Evolutionary conservation across 2,888 invertebrate genomes (phyloP).

Genomic region (Acheta domesticus): DNA sequence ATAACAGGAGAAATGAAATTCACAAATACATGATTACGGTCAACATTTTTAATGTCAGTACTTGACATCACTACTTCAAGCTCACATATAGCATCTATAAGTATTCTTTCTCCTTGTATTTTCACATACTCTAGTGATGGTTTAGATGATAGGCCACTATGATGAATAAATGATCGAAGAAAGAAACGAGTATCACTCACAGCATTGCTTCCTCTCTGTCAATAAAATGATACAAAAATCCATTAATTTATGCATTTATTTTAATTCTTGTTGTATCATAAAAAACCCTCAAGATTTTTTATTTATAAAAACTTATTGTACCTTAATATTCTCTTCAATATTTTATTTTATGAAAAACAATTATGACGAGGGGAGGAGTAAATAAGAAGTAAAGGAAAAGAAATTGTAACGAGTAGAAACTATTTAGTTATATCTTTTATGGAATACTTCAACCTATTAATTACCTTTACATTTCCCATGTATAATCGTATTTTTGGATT

Average conservation of each 20-base stretch:
- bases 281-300: too few species aligned
- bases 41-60: background rate
- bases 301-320: too few species aligned
- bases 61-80: background rate
- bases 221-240: too few species aligned
- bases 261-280: too few species aligned
- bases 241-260: too few species aligned
- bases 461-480: background rate
- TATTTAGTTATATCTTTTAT: background rate
- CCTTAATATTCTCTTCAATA: background rate
- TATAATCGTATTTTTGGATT: background rate
- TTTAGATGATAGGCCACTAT: background rate
- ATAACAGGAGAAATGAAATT: background rate
- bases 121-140: background rate
- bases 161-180: background rate
- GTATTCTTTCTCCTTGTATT: background rate
- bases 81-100: conserved; percentile 1
- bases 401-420: background rate
- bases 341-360: background rate
- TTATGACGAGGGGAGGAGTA: too few species aligned
- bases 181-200: background rate
- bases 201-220: too few species aligned
- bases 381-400: background rate
- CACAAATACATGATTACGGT: conserved; percentile 4
- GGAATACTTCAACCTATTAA: background rate